Percentiles rank a stretch among this genome's conserved stretches.
Evolutionary conservation across 1,140 invertebrate species (phyloP).

Genomic region (Argopecten irradians): DNA sequence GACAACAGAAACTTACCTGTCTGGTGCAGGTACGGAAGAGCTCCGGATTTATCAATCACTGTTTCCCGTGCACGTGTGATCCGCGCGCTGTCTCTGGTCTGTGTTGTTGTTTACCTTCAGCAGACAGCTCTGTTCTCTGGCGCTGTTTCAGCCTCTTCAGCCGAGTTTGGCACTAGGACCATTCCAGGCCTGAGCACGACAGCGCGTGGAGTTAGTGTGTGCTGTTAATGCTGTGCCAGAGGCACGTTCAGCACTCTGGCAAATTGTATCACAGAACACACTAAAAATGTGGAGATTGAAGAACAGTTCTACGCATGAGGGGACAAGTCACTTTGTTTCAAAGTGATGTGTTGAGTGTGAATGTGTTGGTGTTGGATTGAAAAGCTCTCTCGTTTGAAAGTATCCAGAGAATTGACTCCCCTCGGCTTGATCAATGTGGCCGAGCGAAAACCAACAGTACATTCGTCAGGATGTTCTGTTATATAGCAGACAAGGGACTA

Average conservation of each 20-base stretch:
- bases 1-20: not conserved
- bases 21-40: not conserved
- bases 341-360: not conserved
- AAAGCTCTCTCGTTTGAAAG: not conserved
- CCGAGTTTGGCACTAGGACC: not conserved
- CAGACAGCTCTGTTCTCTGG: not conserved
- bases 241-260: not conserved
- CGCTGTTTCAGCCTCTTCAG: not conserved
- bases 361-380: not conserved
- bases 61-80: not conserved
- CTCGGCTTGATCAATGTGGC: not conserved
- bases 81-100: not conserved
- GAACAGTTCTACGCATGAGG: not conserved
- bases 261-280: not conserved
- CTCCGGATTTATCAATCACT: not conserved
- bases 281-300: not conserved
- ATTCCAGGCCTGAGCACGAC: not conserved
- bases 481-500: not conserved
- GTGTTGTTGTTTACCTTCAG: conserved; percentile 14
- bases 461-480: not conserved
- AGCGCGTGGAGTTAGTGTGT: not conserved
- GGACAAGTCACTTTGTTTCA: not conserved
- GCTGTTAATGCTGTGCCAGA: not conserved
- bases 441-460: not conserved
- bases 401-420: not conserved